Evolutionary conservation across 2,888 invertebrate species (phyloP).

Genomic region (Rugalucina vietnamica): DNA sequence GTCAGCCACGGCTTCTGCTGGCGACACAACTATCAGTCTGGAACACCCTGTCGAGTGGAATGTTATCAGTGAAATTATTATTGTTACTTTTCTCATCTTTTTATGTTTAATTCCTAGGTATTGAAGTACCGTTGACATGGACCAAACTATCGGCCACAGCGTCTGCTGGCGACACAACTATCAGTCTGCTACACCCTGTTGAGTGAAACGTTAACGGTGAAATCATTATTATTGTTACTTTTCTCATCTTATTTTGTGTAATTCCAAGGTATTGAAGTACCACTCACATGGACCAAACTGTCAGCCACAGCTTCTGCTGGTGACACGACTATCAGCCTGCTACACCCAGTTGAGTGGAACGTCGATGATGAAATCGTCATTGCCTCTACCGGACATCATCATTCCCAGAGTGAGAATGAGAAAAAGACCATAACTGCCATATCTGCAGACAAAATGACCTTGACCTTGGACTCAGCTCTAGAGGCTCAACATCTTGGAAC

Average conservation of each 20-base stretch:
- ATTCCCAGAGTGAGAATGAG: constrained; percentile 75
- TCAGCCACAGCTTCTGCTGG: constrained; percentile 30
- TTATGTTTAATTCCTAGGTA: constrained; percentile 49
- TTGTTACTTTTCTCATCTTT: no score
- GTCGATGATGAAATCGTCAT: constrained; percentile 75
- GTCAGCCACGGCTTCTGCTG: constrained; percentile 53
- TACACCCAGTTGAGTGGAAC: constrained; percentile 35
- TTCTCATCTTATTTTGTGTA: no score
- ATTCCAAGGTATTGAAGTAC: constrained; percentile 43
- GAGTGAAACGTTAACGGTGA: constrained; percentile 72
- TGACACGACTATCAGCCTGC: constrained; percentile 13
- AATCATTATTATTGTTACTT: constrained; percentile 81
- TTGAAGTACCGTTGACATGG: constrained; percentile 60
- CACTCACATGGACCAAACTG: constrained; percentile 42
- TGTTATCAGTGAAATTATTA: constrained; percentile 77
- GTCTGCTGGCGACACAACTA: constrained; percentile 33
- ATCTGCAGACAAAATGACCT: constrained; percentile 67
- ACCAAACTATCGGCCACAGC: constrained; percentile 60
- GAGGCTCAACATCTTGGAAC: constrained; percentile 74
- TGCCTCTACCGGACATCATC: constrained; percentile 75
- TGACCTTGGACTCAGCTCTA: constrained; percentile 72
- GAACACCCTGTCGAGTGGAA: constrained; percentile 63
- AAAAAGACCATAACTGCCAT: constrained; percentile 66
- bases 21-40: constrained; percentile 41
- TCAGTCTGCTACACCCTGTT: constrained; percentile 52